Evolutionary conservation across 1,140 invertebrate genomes (phyloP).

Genomic region (Sesamia nonagrioides): DNA sequence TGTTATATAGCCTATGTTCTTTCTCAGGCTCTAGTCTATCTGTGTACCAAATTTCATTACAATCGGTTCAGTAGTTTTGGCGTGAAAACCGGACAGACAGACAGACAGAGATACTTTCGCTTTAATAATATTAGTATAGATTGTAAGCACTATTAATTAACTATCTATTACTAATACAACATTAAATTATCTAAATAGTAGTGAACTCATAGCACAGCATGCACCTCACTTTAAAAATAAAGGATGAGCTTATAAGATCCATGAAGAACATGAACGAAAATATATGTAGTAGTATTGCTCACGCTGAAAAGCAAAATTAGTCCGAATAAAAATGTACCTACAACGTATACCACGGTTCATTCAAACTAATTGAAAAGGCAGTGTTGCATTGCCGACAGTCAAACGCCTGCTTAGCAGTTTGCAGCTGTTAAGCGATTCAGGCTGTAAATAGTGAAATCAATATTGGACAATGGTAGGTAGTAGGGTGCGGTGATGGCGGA

Average conservation of each 20-base stretch:
- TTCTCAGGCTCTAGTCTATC: too few relatives aligned
- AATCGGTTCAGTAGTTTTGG: too few relatives aligned
- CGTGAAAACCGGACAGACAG: too few relatives aligned
- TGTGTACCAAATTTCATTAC: too few relatives aligned
- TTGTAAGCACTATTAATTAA: too few relatives aligned
- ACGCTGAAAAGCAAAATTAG: not conserved
- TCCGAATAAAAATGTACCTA: not conserved
- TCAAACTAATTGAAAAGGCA: slow-evolving; percentile 48
- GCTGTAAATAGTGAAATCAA: slow-evolving; percentile 84
- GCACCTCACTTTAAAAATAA: not conserved
- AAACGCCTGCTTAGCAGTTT: slow-evolving; percentile 55
- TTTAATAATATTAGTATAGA: too few relatives aligned
- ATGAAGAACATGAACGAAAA: not conserved
- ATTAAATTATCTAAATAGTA: not conserved
- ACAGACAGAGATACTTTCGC: too few relatives aligned
- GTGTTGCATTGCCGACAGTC: slow-evolving; percentile 4
- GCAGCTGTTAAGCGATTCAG: slow-evolving; percentile 77
- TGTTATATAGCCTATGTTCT: too few relatives aligned
- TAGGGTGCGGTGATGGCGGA: slow-evolving; percentile 66
- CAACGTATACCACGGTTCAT: not conserved
- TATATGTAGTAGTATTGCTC: not conserved
- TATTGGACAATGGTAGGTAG: slow-evolving; percentile 80
- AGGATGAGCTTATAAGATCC: not conserved
- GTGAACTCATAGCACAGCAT: not conserved
- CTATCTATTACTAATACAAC: not conserved